phyloP scores from a whole-genome alignment of 2,888 invertebrate species.

The Sesia apiformis region DNA sequence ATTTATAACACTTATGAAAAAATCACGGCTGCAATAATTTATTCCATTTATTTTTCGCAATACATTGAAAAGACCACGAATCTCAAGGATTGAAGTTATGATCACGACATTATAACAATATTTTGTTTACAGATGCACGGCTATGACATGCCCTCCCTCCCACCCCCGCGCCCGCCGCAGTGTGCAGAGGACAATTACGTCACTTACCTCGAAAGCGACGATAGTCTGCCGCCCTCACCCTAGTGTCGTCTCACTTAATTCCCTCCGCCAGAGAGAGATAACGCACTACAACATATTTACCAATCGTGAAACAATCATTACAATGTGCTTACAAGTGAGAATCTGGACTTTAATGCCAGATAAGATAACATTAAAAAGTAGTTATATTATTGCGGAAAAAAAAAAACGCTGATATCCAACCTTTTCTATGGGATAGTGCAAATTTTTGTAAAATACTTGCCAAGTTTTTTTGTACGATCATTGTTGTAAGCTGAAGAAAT shows the following conservation, averaged over 20 bases:
- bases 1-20: too few relatives aligned
- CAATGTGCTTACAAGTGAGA: too few relatives aligned
- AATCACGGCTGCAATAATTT: too few relatives aligned
- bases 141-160: conserved; percentile 82
- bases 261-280: background rate
- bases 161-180: conserved; percentile 78
- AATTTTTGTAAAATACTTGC: background rate
- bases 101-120: background rate
- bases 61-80: too few relatives aligned
- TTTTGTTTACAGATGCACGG: conserved; percentile 86
- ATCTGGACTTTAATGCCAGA: too few relatives aligned
- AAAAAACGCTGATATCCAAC: background rate
- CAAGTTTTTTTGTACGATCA: background rate
- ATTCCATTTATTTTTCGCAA: too few relatives aligned
- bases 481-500: background rate
- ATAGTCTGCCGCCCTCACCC: conserved; percentile 83
- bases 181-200: conserved; percentile 88
- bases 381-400: too few relatives aligned
- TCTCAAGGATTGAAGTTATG: too few relatives aligned
- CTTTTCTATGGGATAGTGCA: background rate
- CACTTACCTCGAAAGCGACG: conserved; percentile 93
- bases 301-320: too few relatives aligned
- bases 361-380: too few relatives aligned
- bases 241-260: conserved; percentile 68
- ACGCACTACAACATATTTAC: too few relatives aligned